Evolutionary conservation across 2,113 vertebrate species (phyloP).

Genomic region (Cynoglossus semilaevis): DNA sequence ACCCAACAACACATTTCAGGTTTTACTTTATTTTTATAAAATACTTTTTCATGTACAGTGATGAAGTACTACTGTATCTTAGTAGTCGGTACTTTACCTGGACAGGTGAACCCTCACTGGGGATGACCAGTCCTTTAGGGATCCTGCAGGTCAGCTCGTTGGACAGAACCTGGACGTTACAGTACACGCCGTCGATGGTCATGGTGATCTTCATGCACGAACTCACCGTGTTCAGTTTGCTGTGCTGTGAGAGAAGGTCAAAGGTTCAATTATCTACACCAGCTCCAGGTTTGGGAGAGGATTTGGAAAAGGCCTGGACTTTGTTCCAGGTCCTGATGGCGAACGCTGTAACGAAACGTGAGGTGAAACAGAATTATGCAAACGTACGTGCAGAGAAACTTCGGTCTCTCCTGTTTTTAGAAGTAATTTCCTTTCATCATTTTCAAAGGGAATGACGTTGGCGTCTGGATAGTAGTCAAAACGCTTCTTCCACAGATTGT

Average conservation of each 20-base stretch:
- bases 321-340: no score
- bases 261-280: neutral
- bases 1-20: no score
- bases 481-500: constrained; percentile 41
- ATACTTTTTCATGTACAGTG: no score
- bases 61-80: no score
- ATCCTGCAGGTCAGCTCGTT: constrained; percentile 87
- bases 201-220: constrained; percentile 84
- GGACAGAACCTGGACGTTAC: constrained; percentile 77
- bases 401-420: constrained; percentile 79
- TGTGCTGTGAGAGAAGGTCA: constrained; percentile 74
- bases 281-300: no score
- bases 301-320: no score
- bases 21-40: no score
- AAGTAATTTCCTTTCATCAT: constrained; percentile 55
- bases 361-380: neutral
- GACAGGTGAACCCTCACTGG: constrained; percentile 68
- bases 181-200: constrained; percentile 80
- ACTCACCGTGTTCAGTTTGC: constrained; percentile 74
- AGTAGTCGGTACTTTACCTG: constrained; percentile 67
- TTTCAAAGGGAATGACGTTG: constrained; percentile 65
- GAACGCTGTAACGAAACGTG: no score
- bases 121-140: constrained; percentile 73
- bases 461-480: constrained; percentile 79
- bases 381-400: constrained; percentile 84